Percentiles rank a stretch among this genome's conserved stretches.
phyloP scores from a whole-genome alignment of 37 sponge, comb jelly and placozoan genomes.

The Dysidea cf. avara region DNA sequence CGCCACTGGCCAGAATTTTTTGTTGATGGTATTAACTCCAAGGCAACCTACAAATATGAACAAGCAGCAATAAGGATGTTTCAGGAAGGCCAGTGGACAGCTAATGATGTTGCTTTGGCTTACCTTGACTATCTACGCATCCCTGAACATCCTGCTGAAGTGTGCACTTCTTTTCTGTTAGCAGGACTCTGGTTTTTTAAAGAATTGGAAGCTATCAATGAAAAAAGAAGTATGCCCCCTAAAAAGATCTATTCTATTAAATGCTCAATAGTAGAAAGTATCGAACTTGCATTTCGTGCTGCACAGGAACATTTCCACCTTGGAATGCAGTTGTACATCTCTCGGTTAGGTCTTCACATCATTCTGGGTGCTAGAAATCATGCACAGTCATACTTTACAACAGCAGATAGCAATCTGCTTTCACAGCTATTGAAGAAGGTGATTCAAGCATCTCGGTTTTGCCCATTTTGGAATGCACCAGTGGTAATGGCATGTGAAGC shows the following conservation, averaged over 20 bases:
- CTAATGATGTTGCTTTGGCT: conserved; percentile 43
- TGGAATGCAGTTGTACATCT: conserved; percentile 64
- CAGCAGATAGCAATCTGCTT: conserved; percentile 26
- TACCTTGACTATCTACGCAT: conserved; percentile 54
- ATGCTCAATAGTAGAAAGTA: conserved; percentile 1
- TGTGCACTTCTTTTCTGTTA: conserved; percentile 36
- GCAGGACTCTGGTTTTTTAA: conserved; percentile 60
- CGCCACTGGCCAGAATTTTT: conserved; percentile 36
- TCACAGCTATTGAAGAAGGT: conserved; percentile 3
- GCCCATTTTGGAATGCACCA: conserved; percentile 68
- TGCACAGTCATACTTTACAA: not conserved
- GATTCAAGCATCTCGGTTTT: conserved; percentile 25
- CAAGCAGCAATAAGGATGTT: conserved; percentile 26
- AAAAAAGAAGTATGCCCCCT: not conserved
- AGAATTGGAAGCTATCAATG: conserved; percentile 7
- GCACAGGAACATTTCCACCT: conserved; percentile 40
- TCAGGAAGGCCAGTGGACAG: conserved; percentile 30
- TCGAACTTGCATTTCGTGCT: not conserved
- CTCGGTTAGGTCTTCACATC: conserved; percentile 23
- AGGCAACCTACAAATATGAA: conserved; percentile 42
- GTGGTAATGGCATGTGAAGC: conserved; percentile 61
- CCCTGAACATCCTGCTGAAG: conserved; percentile 58
- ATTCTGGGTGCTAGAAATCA: conserved; percentile 9
- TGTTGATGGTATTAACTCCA: conserved; percentile 19
- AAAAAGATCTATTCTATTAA: conserved; percentile 29